These are phyloP conservation scores for Mormyrops attenuatus DNA, from an alignment of 2,797 vertebrate species.

Conservation along the genomic window DNA sequence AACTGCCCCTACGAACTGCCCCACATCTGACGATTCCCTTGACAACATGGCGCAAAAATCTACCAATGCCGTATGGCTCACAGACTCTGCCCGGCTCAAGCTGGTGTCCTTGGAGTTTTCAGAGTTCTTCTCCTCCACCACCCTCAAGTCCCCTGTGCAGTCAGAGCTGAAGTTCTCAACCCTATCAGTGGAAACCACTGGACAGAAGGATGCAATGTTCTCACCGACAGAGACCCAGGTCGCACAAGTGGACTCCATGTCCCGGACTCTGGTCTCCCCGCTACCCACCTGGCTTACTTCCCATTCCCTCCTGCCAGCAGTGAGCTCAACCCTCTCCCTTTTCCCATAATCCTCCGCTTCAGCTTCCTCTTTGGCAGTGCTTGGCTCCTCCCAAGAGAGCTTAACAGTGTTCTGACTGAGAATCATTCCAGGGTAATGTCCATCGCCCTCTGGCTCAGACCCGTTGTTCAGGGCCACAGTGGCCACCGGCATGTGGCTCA, in stretches of 20 bases:
- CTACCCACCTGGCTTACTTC: slow-evolving; percentile 6
- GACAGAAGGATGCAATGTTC: slow-evolving; percentile 50
- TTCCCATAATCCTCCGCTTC: slow-evolving; percentile 22
- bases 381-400: neutral
- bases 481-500: neutral
- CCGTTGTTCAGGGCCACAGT: slow-evolving; percentile 30
- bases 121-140: slow-evolving; percentile 50
- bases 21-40: slow-evolving; percentile 25
- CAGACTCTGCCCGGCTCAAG: slow-evolving; percentile 35
- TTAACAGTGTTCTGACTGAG: neutral
- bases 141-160: slow-evolving; percentile 44
- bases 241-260: slow-evolving; percentile 26
- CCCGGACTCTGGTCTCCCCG: slow-evolving; percentile 19
- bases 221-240: slow-evolving; percentile 41
- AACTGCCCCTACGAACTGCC: slow-evolving; percentile 64
- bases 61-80: slow-evolving; percentile 28
- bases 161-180: slow-evolving; percentile 58
- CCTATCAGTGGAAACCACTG: slow-evolving; percentile 43
- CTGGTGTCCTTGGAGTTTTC: slow-evolving; percentile 16
- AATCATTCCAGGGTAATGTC: neutral
- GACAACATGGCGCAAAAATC: slow-evolving; percentile 34
- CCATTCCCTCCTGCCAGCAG: slow-evolving; percentile 36
- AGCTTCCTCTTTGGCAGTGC: slow-evolving; percentile 18
- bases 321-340: slow-evolving; percentile 26
- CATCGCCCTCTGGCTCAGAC: slow-evolving; percentile 40